Evolutionary conservation across 2,797 vertebrate species (phyloP).

Genomic region (Myripristis jacobus): DNA sequence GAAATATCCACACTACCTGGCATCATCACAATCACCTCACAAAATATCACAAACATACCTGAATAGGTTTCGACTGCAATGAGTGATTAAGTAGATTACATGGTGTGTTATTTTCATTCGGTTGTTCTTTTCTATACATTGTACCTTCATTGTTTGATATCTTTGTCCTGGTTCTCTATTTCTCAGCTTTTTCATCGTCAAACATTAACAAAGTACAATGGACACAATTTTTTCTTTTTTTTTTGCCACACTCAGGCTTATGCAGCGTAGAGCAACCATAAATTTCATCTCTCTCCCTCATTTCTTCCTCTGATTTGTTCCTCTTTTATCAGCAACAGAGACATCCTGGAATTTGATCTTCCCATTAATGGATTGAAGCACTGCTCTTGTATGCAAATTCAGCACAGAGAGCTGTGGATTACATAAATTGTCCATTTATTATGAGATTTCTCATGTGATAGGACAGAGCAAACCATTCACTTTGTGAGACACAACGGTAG

Average conservation of each 20-base stretch:
- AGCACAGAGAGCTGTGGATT: conserved; percentile 39
- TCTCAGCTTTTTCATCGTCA: conserved; percentile 8
- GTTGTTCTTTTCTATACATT: not conserved
- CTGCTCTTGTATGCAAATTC: conserved; percentile 50
- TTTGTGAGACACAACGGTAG: conserved; percentile 10
- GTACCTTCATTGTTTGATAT: conserved; percentile 11
- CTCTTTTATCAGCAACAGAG: conserved; percentile 49
- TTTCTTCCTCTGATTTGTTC: conserved; percentile 36
- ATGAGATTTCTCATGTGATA: conserved; percentile 52
- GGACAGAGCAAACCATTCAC: not conserved
- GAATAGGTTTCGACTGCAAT: not conserved
- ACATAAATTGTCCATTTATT: conserved; percentile 63
- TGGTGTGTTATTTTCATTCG: not conserved
- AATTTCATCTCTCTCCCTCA: conserved; percentile 31
- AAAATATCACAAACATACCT: no score
- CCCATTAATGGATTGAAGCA: conserved; percentile 44
- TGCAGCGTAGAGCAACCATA: conserved; percentile 39
- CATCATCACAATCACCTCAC: no score
- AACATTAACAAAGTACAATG: conserved; percentile 32
- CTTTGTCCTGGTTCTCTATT: conserved; percentile 7
- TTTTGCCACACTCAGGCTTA: conserved; percentile 6
- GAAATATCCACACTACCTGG: not conserved
- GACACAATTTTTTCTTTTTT: conserved; percentile 1
- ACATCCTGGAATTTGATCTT: conserved; percentile 54
- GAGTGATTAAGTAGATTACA: conserved; percentile 6